Conservation (phyloP, 2,113 vertebrate species). For the Cyprinus carpio region DNA sequence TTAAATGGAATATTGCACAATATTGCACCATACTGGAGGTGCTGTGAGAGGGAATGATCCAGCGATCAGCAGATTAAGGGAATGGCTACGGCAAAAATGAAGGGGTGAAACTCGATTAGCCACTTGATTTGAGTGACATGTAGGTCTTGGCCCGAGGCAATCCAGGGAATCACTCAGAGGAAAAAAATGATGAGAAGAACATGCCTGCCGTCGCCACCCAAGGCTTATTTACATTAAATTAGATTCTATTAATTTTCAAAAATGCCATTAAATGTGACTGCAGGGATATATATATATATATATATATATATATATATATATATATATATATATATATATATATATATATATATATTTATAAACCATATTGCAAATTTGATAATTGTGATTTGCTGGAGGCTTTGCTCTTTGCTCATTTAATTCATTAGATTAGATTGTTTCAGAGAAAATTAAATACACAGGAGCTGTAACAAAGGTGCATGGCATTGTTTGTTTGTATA, state of each 20-base stretch:
- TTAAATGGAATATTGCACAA: not conserved
- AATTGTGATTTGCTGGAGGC: constrained; percentile 64
- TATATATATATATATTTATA: constrained; percentile 47
- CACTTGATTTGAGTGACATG: constrained; percentile 36
- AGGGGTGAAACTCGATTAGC: not conserved
- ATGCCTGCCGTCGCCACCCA: constrained; percentile 45
- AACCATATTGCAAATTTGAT: constrained; percentile 52
- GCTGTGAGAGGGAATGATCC: not conserved
- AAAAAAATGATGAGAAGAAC: constrained; percentile 43
- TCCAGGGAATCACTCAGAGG: not conserved
- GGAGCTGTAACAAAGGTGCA: not conserved
- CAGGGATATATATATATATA: no score
- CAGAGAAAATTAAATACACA: constrained; percentile 33
- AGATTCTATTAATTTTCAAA: constrained; percentile 63
- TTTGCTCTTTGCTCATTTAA: constrained; percentile 49
- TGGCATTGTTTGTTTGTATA: not conserved
- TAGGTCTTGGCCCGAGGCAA: constrained; percentile 13
- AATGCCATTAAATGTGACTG: constrained; percentile 57
- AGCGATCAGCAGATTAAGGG: constrained; percentile 3
- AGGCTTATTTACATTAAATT: constrained; percentile 61
- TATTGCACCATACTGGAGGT: constrained; percentile 3
- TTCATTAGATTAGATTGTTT: constrained; percentile 63
- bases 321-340: no score
- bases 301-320: no score
- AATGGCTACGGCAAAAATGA: not conserved